Evolutionary conservation across 1,140 invertebrate species (phyloP), one percentile per base, ranked within the genome.

Genomic region (Temnothorax curvispinosus): DNA sequence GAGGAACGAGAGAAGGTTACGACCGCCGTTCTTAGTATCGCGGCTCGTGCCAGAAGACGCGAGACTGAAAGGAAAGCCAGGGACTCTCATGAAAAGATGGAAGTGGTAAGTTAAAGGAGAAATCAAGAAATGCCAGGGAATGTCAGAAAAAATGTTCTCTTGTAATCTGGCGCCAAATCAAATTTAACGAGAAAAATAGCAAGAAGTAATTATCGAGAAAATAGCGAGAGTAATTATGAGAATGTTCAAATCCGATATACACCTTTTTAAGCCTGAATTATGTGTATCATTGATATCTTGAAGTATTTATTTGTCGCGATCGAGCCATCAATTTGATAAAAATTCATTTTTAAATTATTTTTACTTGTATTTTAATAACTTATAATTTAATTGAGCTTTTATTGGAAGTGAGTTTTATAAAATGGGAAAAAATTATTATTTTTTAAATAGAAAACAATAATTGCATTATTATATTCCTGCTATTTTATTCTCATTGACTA

Each of bases 21-120:
- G 50, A 99, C 99, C 21, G 99, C 99, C 9, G 98, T 99, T 3
- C 96, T 99, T 27, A 99, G 99, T 93, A 99, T 99, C 90, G 99
- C 99, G 0, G 98, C 98, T 0, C 97, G 98, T 88, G 97, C 98
- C 90, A 96, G 98, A 87, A 97, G 98, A 86, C 97, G 98, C 35
- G 97, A 98, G 87, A 96, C 96, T 5, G 96, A 97, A 69, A 94
- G 96, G 69, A 96, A 96, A 54, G 95, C 96, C 67, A 96, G 96
- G 15, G 96, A 96, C 76, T 92, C 93, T 0, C 96, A 97, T 27
- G 97, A 97, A 56, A 97, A 97, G 94, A 97, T 97, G 97, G 97
- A 98, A 89, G 97, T 98, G 89, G 96, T 96, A 81, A 91, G 95
- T 92, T 71, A 50, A 65, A 21, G 72, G 50, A 78, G 32, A 65